These are phyloP conservation scores for Drosophila imparisetae DNA, from an alignment of 2,888 invertebrate genomes.

Conservation along the genomic window DNA sequence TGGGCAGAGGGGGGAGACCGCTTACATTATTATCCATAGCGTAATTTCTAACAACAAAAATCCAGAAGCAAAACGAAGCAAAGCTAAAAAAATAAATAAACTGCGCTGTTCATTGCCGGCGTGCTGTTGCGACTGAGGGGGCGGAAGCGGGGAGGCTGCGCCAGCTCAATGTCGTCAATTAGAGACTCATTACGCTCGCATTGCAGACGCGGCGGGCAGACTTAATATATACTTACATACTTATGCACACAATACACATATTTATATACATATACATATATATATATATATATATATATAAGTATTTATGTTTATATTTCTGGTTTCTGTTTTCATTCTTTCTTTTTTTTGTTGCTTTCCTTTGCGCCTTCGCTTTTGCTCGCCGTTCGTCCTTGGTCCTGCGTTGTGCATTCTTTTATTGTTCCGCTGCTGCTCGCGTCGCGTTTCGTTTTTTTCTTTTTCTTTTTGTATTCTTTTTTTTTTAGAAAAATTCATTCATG, in stretches of 20 bases:
- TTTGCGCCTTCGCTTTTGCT: constrained; percentile 34
- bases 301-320: constrained; percentile 21
- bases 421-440: constrained; percentile 56
- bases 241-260: constrained; percentile 1
- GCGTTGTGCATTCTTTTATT: constrained; percentile 71
- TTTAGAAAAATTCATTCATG: constrained; percentile 73
- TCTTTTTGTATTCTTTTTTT: constrained; percentile 25
- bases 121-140: background rate
- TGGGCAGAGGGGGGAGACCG: background rate
- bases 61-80: constrained; percentile 21
- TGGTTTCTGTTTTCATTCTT: constrained; percentile 7
- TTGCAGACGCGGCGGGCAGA: constrained; percentile 82
- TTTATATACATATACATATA: background rate
- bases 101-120: background rate
- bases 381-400: constrained; percentile 57
- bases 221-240: constrained; percentile 51
- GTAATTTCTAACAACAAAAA: constrained; percentile 74
- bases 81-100: constrained; percentile 27
- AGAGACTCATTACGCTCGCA: constrained; percentile 83
- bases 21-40: constrained; percentile 70
- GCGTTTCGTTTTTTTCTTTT: constrained; percentile 31
- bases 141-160: background rate
- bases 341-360: constrained; percentile 9
- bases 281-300: constrained; percentile 8
- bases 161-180: constrained; percentile 80